These are phyloP conservation scores for Dromococcyx pavoninus DNA, from an alignment of 2,797 vertebrate species.

Conservation along the genomic window DNA sequence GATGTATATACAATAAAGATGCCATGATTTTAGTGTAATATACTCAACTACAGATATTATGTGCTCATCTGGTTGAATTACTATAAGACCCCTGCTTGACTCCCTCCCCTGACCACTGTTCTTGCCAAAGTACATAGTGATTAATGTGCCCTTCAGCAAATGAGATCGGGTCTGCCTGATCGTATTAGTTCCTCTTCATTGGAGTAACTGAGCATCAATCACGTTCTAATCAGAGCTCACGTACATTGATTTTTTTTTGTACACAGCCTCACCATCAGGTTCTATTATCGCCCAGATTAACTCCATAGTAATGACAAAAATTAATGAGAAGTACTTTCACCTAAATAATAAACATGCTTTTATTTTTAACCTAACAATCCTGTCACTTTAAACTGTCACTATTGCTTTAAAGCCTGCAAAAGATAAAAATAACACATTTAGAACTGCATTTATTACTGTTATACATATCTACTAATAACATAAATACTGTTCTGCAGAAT, in stretches of 20 bases:
- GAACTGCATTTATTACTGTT: background rate
- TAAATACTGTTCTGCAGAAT: background rate
- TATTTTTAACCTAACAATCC: background rate
- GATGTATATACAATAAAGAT: constrained; percentile 4
- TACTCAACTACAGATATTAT: constrained; percentile 15
- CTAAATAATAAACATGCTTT: background rate
- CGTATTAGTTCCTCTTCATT: constrained; percentile 61
- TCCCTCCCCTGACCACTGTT: constrained; percentile 8
- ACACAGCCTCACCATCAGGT: constrained; percentile 9
- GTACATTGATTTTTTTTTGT: constrained; percentile 41
- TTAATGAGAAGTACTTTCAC: background rate
- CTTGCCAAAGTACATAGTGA: constrained; percentile 53
- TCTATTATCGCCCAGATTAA: background rate
- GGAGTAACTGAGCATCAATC: constrained; percentile 69
- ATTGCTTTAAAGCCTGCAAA: background rate
- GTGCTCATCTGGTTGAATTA: constrained; percentile 39
- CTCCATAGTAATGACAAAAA: constrained; percentile 10
- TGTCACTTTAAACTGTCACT: background rate
- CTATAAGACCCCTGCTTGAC: constrained; percentile 4
- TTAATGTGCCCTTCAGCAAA: constrained; percentile 68
- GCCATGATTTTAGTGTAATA: constrained; percentile 28
- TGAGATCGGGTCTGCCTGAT: constrained; percentile 58
- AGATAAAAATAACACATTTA: background rate
- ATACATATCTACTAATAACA: background rate
- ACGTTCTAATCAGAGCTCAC: constrained; percentile 60